phyloP scores from a whole-genome alignment of 2,797 vertebrate species.

The Loriculus beryllinus region DNA sequence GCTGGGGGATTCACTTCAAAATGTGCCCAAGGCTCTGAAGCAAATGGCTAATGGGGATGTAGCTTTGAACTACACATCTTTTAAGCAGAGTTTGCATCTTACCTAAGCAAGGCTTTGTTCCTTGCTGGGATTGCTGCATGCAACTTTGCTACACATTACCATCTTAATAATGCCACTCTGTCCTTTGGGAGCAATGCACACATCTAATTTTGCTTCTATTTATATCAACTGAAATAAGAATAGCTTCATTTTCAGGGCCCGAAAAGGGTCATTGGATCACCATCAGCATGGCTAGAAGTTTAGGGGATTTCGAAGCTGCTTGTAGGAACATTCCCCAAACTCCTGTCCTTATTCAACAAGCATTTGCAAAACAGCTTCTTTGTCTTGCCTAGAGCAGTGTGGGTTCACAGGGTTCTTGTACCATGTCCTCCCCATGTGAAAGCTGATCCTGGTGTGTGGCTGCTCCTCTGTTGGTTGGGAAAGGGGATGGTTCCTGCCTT shows the following conservation, averaged over 20 bases:
- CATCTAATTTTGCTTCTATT: background rate
- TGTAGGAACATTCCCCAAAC: background rate
- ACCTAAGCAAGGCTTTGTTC: background rate
- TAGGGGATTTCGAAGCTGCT: background rate
- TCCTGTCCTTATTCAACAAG: background rate
- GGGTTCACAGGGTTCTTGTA: background rate
- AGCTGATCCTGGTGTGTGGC: background rate
- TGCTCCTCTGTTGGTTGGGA: background rate
- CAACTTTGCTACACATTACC: background rate
- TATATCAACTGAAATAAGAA: background rate
- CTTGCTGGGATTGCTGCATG: background rate
- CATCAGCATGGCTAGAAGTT: background rate
- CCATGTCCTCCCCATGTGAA: background rate
- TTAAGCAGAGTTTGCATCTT: background rate
- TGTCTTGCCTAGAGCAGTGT: background rate
- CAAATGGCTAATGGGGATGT: background rate
- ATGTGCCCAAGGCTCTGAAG: background rate
- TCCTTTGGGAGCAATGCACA: background rate
- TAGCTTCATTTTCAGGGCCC: background rate
- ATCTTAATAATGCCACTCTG: background rate
- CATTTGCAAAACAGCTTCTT: background rate
- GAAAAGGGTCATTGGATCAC: background rate
- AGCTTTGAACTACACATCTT: background rate
- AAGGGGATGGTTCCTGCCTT: rapidly evolving
- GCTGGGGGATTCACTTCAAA: background rate